Evolutionary conservation across 2,113 vertebrate species (phyloP).

Genomic region (Sinocyclocheilus grahami): DNA sequence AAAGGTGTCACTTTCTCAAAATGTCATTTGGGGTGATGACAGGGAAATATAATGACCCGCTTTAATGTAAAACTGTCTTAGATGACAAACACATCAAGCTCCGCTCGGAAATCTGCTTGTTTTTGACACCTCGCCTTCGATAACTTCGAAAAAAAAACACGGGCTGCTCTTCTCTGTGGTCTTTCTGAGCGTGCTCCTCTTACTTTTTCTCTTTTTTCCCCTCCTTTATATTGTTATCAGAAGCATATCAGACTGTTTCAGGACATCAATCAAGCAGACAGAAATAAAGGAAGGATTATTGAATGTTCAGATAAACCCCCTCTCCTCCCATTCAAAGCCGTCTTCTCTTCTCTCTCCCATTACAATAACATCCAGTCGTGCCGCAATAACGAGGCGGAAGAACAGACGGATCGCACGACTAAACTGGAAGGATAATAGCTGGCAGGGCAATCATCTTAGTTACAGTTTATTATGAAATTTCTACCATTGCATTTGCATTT

Average conservation of each 20-base stretch:
- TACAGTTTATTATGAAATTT: constrained; percentile 77
- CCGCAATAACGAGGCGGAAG: constrained; percentile 57
- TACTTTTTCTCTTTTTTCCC: neutral
- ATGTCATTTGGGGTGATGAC: constrained; percentile 75
- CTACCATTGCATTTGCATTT: constrained; percentile 77
- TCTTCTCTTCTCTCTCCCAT: constrained; percentile 45
- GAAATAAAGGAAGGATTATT: neutral
- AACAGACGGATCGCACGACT: constrained; percentile 59
- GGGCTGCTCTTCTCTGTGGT: neutral
- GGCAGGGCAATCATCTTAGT: constrained; percentile 74
- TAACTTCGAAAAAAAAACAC: constrained; percentile 39
- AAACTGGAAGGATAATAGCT: constrained; percentile 68
- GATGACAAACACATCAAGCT: constrained; percentile 70
- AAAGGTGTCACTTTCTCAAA: constrained; percentile 84
- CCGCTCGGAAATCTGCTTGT: constrained; percentile 54
- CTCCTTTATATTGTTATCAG: constrained; percentile 24
- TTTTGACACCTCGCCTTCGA: constrained; percentile 9
- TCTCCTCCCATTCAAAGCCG: constrained; percentile 10
- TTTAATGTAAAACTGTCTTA: constrained; percentile 77
- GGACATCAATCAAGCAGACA: constrained; percentile 58
- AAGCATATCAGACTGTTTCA: constrained; percentile 60
- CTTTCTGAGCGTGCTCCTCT: neutral
- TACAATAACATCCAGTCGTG: constrained; percentile 61
- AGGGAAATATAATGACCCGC: constrained; percentile 78
- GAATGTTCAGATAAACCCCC: constrained; percentile 19